phyloP scores from a whole-genome alignment of 2,888 invertebrate genomes.

The Parnassius smintheus region DNA sequence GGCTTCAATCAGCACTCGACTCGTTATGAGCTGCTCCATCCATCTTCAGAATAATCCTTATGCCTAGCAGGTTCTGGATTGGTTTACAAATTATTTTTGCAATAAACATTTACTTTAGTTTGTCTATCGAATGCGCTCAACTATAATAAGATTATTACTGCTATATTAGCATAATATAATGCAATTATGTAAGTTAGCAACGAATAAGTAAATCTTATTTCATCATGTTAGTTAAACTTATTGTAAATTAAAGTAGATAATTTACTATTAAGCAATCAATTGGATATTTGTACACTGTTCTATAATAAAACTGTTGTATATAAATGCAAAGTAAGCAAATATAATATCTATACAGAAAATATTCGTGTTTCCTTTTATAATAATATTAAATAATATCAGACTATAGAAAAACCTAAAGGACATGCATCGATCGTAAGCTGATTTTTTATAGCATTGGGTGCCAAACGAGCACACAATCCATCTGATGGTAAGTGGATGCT shows the following conservation, averaged over 20 bases:
- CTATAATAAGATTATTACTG: no score
- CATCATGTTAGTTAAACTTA: conserved; percentile 1
- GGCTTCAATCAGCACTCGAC: no score
- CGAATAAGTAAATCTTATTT: conserved; percentile 8
- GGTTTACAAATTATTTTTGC: not conserved
- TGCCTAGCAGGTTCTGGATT: not conserved
- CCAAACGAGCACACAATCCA: no score
- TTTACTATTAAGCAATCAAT: conserved; percentile 19
- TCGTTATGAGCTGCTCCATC: not conserved
- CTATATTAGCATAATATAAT: not conserved
- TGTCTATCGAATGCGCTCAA: no score
- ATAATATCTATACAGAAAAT: conserved; percentile 2
- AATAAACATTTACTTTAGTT: not conserved
- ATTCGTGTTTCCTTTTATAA: not conserved
- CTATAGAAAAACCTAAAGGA: no score
- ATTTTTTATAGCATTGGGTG: no score
- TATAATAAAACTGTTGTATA: conserved; percentile 23
- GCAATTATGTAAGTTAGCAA: not conserved
- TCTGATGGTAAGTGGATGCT: no score
- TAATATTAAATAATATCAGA: not conserved
- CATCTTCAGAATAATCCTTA: not conserved
- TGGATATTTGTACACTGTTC: conserved; percentile 27
- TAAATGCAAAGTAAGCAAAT: conserved; percentile 14
- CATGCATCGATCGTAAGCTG: no score
- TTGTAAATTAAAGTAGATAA: conserved; percentile 3